Evolutionary conservation across 2,888 invertebrate species (phyloP).

Genomic region (Clusia tigrina): DNA sequence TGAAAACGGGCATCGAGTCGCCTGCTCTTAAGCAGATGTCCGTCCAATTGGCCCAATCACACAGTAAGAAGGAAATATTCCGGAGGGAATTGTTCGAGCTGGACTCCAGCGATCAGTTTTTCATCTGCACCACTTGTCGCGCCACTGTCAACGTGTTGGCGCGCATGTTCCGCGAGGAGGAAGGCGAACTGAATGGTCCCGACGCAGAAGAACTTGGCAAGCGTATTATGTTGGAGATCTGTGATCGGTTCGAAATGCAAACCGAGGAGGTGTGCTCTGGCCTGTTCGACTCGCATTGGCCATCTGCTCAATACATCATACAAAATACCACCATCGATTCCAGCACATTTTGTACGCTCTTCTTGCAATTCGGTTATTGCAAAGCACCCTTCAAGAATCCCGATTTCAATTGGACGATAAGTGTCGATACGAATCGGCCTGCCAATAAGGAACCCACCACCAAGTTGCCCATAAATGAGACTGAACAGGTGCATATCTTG

Average conservation of each 20-base stretch:
- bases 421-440: slow-evolving; percentile 35
- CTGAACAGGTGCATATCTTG: slow-evolving; percentile 48
- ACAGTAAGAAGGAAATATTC: slow-evolving; percentile 50
- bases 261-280: slow-evolving; percentile 71
- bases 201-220: slow-evolving; percentile 53
- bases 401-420: slow-evolving; percentile 52
- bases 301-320: slow-evolving; percentile 70
- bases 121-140: slow-evolving; percentile 53
- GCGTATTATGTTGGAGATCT: slow-evolving; percentile 65
- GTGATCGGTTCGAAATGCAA: slow-evolving; percentile 69
- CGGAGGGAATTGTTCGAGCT: slow-evolving; percentile 46
- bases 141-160: slow-evolving; percentile 46
- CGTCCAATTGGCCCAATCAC: slow-evolving; percentile 50
- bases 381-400: slow-evolving; percentile 40
- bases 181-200: slow-evolving; percentile 59
- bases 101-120: slow-evolving; percentile 44
- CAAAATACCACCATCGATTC: slow-evolving; percentile 64
- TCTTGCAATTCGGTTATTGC: slow-evolving; percentile 54
- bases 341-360: slow-evolving; percentile 60
- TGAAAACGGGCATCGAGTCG: slow-evolving; percentile 52
- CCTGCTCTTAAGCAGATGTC: slow-evolving; percentile 43
- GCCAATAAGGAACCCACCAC: slow-evolving; percentile 45
- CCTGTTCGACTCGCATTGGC: slow-evolving; percentile 69
- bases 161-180: slow-evolving; percentile 65
- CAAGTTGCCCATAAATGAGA: slow-evolving; percentile 41